Evolutionary conservation across 2,797 vertebrate species (phyloP).

Genomic region (Octomys mimax): DNA sequence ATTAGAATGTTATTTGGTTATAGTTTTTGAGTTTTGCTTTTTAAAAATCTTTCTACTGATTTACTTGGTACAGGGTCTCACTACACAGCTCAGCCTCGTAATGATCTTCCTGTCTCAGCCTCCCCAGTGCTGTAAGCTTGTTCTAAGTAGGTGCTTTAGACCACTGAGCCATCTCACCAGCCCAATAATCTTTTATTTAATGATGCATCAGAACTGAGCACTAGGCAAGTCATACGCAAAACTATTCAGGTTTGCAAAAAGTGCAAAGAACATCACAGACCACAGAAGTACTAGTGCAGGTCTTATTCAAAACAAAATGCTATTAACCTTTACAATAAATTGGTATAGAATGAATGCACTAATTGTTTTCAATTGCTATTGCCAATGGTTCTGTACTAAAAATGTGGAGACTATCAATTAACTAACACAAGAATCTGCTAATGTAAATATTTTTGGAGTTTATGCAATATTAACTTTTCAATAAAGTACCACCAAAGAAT

Average conservation of each 20-base stretch:
- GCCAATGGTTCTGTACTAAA: slow-evolving; percentile 49
- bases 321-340: slow-evolving; percentile 69
- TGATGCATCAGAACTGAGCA: not conserved
- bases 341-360: slow-evolving; percentile 60
- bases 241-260: not conserved
- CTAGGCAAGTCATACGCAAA: not conserved
- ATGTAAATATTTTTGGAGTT: slow-evolving; percentile 73
- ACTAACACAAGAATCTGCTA: slow-evolving; percentile 59
- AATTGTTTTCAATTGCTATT: slow-evolving; percentile 74
- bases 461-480: slow-evolving; percentile 54
- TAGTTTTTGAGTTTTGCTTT: too few relatives aligned
- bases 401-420: slow-evolving; percentile 67
- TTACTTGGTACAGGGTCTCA: too few relatives aligned
- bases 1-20: too few relatives aligned
- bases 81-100: too few relatives aligned
- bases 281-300: slow-evolving; percentile 26
- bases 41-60: too few relatives aligned
- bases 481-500: slow-evolving; percentile 47
- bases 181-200: slow-evolving; percentile 20
- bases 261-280: not conserved
- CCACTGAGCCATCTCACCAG: too few relatives aligned
- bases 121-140: too few relatives aligned
- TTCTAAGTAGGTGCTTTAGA: too few relatives aligned
- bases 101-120: too few relatives aligned
- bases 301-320: slow-evolving; percentile 60